These are phyloP conservation scores for Ancistrus triradiatus DNA, from an alignment of 2,113 vertebrate genomes.

Conservation along the genomic window DNA sequence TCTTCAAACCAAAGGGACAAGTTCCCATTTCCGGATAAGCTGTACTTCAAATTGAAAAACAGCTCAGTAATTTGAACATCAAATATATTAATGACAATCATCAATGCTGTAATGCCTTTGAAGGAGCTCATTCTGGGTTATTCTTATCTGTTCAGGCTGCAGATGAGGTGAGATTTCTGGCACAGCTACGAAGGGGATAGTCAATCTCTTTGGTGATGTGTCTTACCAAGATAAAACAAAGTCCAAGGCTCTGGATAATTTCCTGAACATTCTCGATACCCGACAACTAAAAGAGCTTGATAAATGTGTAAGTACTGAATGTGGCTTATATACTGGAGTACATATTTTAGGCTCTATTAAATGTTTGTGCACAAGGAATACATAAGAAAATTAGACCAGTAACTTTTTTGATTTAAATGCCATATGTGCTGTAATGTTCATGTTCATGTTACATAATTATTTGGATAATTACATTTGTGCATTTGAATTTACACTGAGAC, in stretches of 20 bases:
- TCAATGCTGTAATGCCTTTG: too few relatives aligned
- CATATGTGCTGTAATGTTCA: too few relatives aligned
- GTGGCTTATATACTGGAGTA: too few relatives aligned
- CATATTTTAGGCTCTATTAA: too few relatives aligned
- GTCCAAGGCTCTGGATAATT: not conserved
- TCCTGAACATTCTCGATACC: slow-evolving; percentile 12
- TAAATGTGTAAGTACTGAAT: slow-evolving; percentile 35
- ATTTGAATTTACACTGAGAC: not conserved
- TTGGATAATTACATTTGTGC: not conserved
- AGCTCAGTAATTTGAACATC: not conserved
- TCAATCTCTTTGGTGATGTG: not conserved
- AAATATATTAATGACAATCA: too few relatives aligned
- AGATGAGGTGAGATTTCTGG: slow-evolving; percentile 31
- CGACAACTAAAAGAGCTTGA: slow-evolving; percentile 20
- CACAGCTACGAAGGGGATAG: slow-evolving; percentile 20
- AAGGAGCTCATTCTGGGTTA: too few relatives aligned
- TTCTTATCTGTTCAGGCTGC: slow-evolving; percentile 16
- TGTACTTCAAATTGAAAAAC: not conserved
- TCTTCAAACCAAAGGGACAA: accelerated
- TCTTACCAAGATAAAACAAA: not conserved
- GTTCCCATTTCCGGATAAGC: not conserved
- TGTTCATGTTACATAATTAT: too few relatives aligned
- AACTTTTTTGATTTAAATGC: not conserved
- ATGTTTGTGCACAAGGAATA: too few relatives aligned
- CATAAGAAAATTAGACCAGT: not conserved